Conservation (phyloP, 1,140 invertebrate species). For the Camponotus pennsylvanicus region DNA sequence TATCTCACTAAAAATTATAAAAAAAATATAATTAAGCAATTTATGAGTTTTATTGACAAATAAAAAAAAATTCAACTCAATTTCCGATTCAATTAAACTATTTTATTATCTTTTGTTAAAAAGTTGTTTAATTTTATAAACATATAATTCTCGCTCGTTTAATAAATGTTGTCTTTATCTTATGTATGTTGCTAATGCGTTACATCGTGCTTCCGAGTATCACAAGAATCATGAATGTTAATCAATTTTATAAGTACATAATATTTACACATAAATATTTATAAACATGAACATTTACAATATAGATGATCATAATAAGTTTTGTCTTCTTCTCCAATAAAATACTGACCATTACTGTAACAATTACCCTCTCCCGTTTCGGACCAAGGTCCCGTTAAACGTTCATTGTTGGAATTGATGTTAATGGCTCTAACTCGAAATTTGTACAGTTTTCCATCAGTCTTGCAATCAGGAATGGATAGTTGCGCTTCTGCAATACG, state of each 20-base stretch:
- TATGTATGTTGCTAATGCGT: neutral
- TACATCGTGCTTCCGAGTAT: neutral
- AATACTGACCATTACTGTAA: conserved; percentile 79
- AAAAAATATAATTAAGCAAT: neutral
- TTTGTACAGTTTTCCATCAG: conserved; percentile 76
- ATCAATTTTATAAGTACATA: conserved; percentile 12
- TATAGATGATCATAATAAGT: neutral
- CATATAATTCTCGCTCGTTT: neutral
- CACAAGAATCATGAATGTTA: neutral
- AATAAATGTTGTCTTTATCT: conserved; percentile 1
- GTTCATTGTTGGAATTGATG: conserved; percentile 74
- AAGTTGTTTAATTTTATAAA: conserved; percentile 2
- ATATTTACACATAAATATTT: neutral
- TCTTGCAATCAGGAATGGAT: conserved; percentile 82
- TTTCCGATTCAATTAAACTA: neutral
- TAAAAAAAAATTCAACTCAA: neutral
- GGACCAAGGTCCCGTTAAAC: conserved; percentile 85
- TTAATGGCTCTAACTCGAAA: conserved; percentile 85
- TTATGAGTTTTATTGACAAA: neutral
- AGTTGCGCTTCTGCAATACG: conserved; percentile 77
- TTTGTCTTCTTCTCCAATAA: neutral
- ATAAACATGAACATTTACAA: too few species aligned
- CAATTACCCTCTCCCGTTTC: conserved; percentile 83
- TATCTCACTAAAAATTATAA: neutral
- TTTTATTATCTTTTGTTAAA: neutral